Conservation (phyloP, 2,113 vertebrate species). For the Mesoclemmys tuberculata region DNA sequence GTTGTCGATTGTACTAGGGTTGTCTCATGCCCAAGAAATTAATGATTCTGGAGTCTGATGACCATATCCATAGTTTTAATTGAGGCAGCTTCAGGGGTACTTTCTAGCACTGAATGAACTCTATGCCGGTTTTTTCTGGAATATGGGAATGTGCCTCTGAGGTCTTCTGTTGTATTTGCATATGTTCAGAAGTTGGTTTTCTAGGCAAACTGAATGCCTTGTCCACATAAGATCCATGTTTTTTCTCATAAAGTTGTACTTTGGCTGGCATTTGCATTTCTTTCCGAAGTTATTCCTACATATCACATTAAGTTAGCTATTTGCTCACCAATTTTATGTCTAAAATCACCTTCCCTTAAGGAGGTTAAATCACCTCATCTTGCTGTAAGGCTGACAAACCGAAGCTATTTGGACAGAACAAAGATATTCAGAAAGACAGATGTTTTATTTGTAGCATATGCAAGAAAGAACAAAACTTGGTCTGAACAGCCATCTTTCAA, state of each 20-base stretch:
- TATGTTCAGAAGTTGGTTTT: rapidly evolving
- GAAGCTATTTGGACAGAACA: not conserved
- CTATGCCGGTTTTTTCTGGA: not conserved
- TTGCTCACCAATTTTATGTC: not conserved
- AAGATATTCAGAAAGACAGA: rapidly evolving
- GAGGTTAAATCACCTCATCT: not conserved
- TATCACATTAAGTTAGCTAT: not conserved
- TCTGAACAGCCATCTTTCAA: not conserved
- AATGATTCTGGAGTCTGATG: not conserved
- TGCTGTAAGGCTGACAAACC: not conserved
- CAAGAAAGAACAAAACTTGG: not conserved
- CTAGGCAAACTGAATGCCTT: not conserved
- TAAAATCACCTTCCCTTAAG: not conserved
- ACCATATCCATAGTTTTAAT: not conserved
- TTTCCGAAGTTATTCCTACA: not conserved
- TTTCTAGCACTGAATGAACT: not conserved
- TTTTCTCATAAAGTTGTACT: not conserved
- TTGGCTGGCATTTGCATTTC: not conserved
- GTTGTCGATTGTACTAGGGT: not conserved
- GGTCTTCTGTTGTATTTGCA: not conserved
- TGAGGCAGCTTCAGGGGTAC: not conserved
- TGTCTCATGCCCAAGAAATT: not conserved
- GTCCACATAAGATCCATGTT: too few species aligned
- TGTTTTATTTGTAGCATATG: not conserved
- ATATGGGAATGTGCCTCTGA: not conserved